Base-by-base conservation (phyloP, 2,797 vertebrate genomes). In the Balearica regulorum region DNA sequence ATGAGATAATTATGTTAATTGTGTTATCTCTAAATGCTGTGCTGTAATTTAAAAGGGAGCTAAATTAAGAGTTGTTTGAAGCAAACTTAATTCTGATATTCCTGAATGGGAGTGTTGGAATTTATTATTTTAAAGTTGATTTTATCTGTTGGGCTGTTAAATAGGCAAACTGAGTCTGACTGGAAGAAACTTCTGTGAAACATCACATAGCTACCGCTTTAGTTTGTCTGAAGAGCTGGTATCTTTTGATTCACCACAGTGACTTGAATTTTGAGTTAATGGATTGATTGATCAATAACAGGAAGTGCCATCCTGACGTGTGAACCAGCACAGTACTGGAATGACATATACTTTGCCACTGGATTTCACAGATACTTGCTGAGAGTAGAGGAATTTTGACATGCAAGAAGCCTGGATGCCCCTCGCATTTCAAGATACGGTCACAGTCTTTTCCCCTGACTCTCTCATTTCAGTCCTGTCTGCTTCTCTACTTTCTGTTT, bases 11-110 rank as follows among this genome's bases (percentile, higher is more conserved):
- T 28, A 46, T 81, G 64, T 60, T 84, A 73, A 95, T 83, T 28
- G 18, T 39, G 2, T 91, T 93, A 80, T 62, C 83, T 77, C 54
- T 89, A 75, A 95, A 60, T 75, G 49, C 43, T 83, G 41, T 58
- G 53, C 66, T 88, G 24, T 80, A 79, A 66, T 76, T 39, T 49
- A 37, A 79, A 93, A 81, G 43, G 70, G 62, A 94, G 24, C 19
- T 80, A 62, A 93, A 93, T 85, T 82, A 35, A 35, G 33, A 71
- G 33, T 16, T 90, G 24, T 87, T 85, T 78, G 75, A 94, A 58
- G 28, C 57, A 92, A 95, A 90, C 65, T 85, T 80, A 69, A 85
- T 95, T 90, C 68, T 90, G 54, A 3, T 69, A 5, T 46, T 94
- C 64, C 41, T 77, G 48, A 73, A 64, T 49, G n/a, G 24, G 46